Evolutionary conservation across 2,797 vertebrate genomes (phyloP), one percentile per base, ranked within the genome.

Genomic region (Artibeus lituratus): DNA sequence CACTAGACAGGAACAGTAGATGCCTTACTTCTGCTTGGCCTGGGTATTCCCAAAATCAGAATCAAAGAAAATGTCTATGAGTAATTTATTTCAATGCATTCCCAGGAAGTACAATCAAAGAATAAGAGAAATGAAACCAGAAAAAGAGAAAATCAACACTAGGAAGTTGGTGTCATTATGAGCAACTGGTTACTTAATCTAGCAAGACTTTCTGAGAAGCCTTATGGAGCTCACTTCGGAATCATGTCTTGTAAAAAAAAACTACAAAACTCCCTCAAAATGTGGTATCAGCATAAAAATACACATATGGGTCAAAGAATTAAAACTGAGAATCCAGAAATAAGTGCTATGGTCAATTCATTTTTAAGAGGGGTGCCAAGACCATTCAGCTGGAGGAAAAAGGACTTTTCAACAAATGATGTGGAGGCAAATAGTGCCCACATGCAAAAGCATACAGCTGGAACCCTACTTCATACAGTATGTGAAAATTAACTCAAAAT

Each of bases 181-280:
- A 90, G 55, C 10, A 86, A 82, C 18, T 90, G 44, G 9, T 37
- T 88, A 39, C 18, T 74, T 82, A 85, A 57, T 73, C 26, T 80
- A 73, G 37, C 3, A 65, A 76, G 44, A 91, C 53, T 16, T 95
- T 67, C 57, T 67, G 35, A 93, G n/a, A 91, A 88, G 42, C 6
- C 32, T 81, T 89, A 72, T 67, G 57, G 88, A 91, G 74, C 15
- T 67, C n/a, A 91, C 16, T 77, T 92, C n/a, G 87, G 69, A 86
- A 87, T 15, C 22, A 72, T 53, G 7, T 67, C 18, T 78, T 78
- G 35, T 53, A 55, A 24, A 78, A 81, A 80, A 74, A 62, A 42
- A 35, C 24, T 49, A 84, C 21, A 35, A 35, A 44, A 83, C 5
- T 47, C 14, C 12, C 22, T 5, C 6, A 62, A 72, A 73, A n/a